Evolutionary conservation across 2,888 invertebrate species (phyloP), one percentile per base, ranked within the genome.

Genomic region (Oxystoma pomonae): DNA sequence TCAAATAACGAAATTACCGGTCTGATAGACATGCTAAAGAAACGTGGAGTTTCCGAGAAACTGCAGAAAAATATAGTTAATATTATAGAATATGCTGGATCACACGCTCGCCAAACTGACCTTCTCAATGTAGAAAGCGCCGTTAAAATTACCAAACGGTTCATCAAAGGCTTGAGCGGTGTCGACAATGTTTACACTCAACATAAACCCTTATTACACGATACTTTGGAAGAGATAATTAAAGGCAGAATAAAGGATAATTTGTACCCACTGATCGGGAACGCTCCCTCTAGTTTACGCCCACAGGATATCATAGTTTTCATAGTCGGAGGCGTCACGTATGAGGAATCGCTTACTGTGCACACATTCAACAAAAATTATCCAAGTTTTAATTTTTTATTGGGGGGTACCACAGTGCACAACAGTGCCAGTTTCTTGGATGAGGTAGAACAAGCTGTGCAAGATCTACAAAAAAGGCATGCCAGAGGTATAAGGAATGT

Each of bases 101-200:
- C 88, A 18, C 91, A 91, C 76, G 87, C 90, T 0, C 81, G 94
- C 55, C 91, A 91, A 74, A 87, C 85, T 67, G 96, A 97, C 79
- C 82, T 96, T 65, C 94, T 96, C 76, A 91, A 91, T 1, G 85
- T 89, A 60, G 90, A 91, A 76, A 85, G 87, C 63, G 92, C 95
- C 57, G 89, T 89, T 0, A 93, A 96, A 74, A 94, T 97, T 71
- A 97, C 97, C 0, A 96, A 97, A 80, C 84, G 92, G 78, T 88
- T 90, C 74, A 92, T 89, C 76, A 96, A 91, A 86, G 94, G 93
- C 17, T 82, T 96, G 18, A 93, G 91, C 81, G 99, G 98, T 1
- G 98, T 99, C 0, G 99, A 99, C 78, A 99, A 99, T 81, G 94
- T 99, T 66, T 99, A 97, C 82, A 98, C 99, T 0, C 99, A 99